phyloP scores from a whole-genome alignment of 2,797 vertebrate species.

The Peromyscus attwateri region DNA sequence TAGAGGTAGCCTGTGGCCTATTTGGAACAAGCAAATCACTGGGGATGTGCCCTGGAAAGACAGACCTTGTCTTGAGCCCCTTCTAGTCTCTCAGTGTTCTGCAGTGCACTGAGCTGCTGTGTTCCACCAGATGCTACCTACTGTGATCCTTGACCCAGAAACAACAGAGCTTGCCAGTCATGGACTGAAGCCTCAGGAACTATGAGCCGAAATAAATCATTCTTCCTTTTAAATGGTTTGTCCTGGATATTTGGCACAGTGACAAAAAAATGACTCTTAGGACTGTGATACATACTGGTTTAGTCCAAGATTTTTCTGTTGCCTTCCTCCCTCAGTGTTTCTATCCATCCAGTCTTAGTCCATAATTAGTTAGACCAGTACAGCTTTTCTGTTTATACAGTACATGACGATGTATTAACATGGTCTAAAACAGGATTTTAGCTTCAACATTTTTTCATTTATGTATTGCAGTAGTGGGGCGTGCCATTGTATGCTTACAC shows the following conservation, averaged over 20 bases:
- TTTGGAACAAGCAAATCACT: not conserved
- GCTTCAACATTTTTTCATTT: constrained; percentile 38
- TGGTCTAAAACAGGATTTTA: constrained; percentile 1
- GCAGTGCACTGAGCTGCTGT: not conserved
- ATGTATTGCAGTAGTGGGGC: not conserved
- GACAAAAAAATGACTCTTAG: not conserved
- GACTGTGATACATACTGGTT: constrained; percentile 48
- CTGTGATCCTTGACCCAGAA: not conserved
- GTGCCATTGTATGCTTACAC: not conserved
- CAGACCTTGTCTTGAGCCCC: not conserved
- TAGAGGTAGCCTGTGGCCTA: not conserved
- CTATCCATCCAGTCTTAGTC: not conserved
- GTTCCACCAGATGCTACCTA: not conserved
- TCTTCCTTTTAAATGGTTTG: not conserved
- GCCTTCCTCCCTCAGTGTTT: not conserved
- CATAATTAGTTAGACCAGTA: constrained; percentile 38
- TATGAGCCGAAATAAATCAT: not conserved
- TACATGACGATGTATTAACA: not conserved
- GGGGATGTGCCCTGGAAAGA: not conserved
- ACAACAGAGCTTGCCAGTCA: not conserved
- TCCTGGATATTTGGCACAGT: not conserved
- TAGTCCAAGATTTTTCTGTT: constrained; percentile 52
- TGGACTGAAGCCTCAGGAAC: not conserved
- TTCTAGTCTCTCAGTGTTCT: not conserved
- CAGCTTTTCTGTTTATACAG: constrained; percentile 50